These are phyloP conservation scores for Arnoldichthys spilopterus DNA, from an alignment of 2,797 vertebrate species.

Conservation along the genomic window DNA sequence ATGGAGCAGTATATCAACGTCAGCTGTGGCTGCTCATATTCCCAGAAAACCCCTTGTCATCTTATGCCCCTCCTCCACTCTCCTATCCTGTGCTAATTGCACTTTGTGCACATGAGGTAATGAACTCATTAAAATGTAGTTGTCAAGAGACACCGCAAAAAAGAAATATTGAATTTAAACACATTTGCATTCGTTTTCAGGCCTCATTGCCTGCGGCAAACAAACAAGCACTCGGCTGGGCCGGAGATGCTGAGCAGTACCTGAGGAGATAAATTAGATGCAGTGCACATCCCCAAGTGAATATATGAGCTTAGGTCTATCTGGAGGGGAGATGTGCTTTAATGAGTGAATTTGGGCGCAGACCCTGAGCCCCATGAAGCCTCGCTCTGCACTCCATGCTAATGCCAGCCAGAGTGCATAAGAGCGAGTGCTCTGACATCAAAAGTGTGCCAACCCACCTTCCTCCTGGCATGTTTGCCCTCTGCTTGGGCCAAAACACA, in stretches of 20 bases:
- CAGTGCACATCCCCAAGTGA: neutral
- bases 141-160: conserved; percentile 17
- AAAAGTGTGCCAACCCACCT: conserved; percentile 30
- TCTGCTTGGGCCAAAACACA: conserved; percentile 47
- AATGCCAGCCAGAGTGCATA: conserved; percentile 42
- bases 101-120: conserved; percentile 18
- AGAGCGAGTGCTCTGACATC: conserved; percentile 40
- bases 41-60: neutral
- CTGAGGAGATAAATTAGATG: conserved; percentile 54
- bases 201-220: conserved; percentile 40
- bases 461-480: conserved; percentile 44
- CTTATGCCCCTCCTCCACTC: neutral
- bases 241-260: conserved; percentile 24
- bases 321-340: conserved; percentile 19
- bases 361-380: conserved; percentile 15
- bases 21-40: neutral
- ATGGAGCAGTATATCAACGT: neutral
- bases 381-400: conserved; percentile 7
- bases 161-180: conserved; percentile 46
- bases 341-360: conserved; percentile 41
- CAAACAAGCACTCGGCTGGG: conserved; percentile 18
- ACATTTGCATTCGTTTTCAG: conserved; percentile 39
- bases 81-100: conserved; percentile 10
- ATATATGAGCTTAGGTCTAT: conserved; percentile 18
- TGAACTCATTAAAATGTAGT: conserved; percentile 27